A percentile compares a stretch with the other conserved stretches of the same genome.
Evolutionary conservation across 2,797 vertebrate species (phyloP).

Genomic region (Balearica regulorum): DNA sequence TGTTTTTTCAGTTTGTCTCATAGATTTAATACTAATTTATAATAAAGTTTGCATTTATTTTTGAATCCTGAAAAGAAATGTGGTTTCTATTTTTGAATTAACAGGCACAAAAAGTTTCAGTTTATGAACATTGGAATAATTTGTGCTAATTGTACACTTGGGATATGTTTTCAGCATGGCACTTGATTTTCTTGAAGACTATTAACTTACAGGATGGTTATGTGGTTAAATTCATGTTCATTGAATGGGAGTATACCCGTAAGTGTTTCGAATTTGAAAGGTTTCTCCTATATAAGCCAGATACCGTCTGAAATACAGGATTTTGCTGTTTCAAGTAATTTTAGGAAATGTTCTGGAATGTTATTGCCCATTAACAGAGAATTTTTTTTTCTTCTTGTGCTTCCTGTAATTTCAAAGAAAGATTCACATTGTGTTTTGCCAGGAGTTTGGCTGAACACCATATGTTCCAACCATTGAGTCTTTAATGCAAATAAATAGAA

Average conservation of each 20-base stretch:
- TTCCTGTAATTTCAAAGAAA: not conserved
- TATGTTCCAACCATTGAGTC: not conserved
- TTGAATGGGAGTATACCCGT: not conserved
- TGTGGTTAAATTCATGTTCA: not conserved
- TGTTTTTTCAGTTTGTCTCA: not conserved
- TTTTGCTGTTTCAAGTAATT: not conserved
- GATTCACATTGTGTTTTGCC: not conserved
- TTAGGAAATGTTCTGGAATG: not conserved
- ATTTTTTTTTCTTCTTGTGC: not conserved
- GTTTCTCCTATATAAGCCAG: not conserved
- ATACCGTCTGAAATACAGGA: not conserved
- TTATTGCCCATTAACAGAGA: not conserved
- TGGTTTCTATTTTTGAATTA: not conserved
- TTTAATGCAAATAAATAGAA: not conserved
- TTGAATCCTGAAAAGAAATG: not conserved
- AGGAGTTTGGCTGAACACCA: not conserved
- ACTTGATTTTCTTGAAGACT: not conserved
- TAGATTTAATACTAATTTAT: not conserved
- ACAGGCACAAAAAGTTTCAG: not conserved
- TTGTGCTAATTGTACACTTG: not conserved
- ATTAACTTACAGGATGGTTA: not conserved
- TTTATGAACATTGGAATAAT: not conserved
- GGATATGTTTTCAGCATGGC: not conserved
- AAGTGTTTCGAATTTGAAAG: not conserved
- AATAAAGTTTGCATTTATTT: not conserved